These are phyloP conservation scores for Bungarus multicinctus DNA, from an alignment of 2,113 vertebrate species.

Conservation along the genomic window DNA sequence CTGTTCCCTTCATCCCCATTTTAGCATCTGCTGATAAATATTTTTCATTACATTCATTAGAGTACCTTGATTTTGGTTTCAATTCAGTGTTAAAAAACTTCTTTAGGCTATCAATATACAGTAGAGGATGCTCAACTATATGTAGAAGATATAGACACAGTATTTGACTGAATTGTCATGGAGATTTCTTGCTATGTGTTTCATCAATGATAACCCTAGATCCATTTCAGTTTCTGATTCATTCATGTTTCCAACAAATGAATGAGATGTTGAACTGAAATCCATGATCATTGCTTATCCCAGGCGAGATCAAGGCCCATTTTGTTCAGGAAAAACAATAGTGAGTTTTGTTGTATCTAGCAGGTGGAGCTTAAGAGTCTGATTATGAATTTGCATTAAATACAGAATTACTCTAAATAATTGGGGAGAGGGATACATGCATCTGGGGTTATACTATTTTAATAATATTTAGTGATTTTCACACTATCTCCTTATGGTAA, in stretches of 20 bases:
- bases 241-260: background rate
- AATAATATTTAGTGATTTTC: background rate
- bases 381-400: background rate
- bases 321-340: background rate
- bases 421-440: background rate
- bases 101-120: constrained; percentile 18
- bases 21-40: constrained; percentile 54
- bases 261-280: background rate
- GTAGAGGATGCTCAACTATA: background rate
- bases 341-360: background rate
- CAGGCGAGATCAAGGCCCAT: background rate
- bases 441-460: background rate
- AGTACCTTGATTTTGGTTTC: constrained; percentile 46
- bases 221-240: background rate
- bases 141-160: background rate
- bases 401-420: background rate
- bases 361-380: background rate
- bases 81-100: constrained; percentile 10
- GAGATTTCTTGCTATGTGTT: background rate
- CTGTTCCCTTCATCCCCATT: background rate
- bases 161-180: background rate
- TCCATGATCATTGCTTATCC: background rate
- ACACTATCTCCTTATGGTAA: background rate
- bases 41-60: constrained; percentile 8
- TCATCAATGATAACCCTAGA: background rate